These are phyloP conservation scores for Rhimphoctona megacephalus DNA, from an alignment of 2,888 invertebrate species.

Conservation along the genomic window DNA sequence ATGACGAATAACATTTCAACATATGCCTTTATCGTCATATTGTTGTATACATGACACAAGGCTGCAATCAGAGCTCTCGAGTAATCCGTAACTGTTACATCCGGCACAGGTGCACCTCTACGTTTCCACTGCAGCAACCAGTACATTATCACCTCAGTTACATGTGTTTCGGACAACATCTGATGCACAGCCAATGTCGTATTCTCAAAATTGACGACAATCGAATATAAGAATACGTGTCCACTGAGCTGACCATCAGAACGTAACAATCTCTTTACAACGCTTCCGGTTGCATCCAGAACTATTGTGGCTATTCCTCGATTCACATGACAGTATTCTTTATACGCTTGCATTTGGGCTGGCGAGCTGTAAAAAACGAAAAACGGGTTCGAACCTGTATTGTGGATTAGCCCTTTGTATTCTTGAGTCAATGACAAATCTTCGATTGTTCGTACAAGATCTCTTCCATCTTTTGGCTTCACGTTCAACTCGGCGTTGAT, in stretches of 20 bases:
- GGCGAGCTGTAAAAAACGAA: slow-evolving; percentile 53
- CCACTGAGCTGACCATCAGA: slow-evolving; percentile 2
- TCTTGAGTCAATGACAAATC: slow-evolving; percentile 14
- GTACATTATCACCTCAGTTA: slow-evolving; percentile 10
- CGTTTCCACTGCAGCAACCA: slow-evolving; percentile 31
- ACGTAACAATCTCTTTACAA: slow-evolving; percentile 48
- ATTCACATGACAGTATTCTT: slow-evolving; percentile 40
- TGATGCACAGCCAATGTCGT: not conserved
- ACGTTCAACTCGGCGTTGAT: not conserved
- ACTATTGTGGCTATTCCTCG: slow-evolving; percentile 4
- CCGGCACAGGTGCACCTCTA: not conserved
- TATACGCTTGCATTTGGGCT: slow-evolving; percentile 53
- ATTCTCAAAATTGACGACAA: not conserved
- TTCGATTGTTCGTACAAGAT: slow-evolving; percentile 15
- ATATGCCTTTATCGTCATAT: slow-evolving; percentile 53
- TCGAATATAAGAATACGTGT: not conserved
- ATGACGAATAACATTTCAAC: slow-evolving; percentile 31
- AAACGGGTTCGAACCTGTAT: slow-evolving; percentile 47
- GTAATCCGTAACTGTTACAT: slow-evolving; percentile 24
- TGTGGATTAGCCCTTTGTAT: slow-evolving; percentile 50
- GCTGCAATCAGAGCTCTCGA: slow-evolving; percentile 65
- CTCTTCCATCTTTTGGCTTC: not conserved
- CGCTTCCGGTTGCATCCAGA: slow-evolving; percentile 56
- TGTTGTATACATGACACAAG: slow-evolving; percentile 60
- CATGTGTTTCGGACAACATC: slow-evolving; percentile 11